These are phyloP conservation scores for Mythimna lalbum DNA, from an alignment of 2,888 invertebrate species.

Conservation along the genomic window DNA sequence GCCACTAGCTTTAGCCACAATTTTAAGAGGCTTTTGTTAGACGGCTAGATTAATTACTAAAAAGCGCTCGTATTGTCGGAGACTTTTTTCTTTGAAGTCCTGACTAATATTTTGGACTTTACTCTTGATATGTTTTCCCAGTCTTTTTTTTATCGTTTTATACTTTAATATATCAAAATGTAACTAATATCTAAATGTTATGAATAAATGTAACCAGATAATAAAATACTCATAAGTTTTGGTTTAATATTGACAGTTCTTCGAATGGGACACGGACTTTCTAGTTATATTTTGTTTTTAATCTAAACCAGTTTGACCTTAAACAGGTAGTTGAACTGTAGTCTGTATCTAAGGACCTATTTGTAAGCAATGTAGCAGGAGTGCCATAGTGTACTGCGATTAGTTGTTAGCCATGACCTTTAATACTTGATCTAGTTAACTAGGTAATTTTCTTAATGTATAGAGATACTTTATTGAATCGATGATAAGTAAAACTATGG, in stretches of 20 bases:
- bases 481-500: background rate
- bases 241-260: background rate
- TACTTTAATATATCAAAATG: too few relatives aligned
- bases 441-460: background rate
- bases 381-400: conserved; percentile 20
- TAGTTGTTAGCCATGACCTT: conserved; percentile 47
- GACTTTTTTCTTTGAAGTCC: too few relatives aligned
- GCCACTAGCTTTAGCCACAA: too few relatives aligned
- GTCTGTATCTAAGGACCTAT: background rate
- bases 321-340: conserved; percentile 8
- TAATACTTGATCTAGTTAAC: conserved; percentile 26
- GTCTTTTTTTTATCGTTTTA: too few relatives aligned
- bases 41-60: too few relatives aligned
- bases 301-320: conserved; percentile 5
- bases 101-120: too few relatives aligned
- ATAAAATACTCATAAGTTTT: background rate
- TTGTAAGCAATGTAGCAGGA: conserved; percentile 12
- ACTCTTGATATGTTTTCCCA: too few relatives aligned
- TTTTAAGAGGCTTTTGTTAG: too few relatives aligned
- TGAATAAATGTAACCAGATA: too few relatives aligned
- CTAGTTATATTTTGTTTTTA: background rate
- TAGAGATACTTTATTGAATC: background rate
- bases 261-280: background rate
- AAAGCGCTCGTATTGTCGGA: too few relatives aligned
- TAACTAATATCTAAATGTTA: too few relatives aligned